Conservation (phyloP, 2,888 invertebrate species). For the Hermaeophaga mercurialis region DNA sequence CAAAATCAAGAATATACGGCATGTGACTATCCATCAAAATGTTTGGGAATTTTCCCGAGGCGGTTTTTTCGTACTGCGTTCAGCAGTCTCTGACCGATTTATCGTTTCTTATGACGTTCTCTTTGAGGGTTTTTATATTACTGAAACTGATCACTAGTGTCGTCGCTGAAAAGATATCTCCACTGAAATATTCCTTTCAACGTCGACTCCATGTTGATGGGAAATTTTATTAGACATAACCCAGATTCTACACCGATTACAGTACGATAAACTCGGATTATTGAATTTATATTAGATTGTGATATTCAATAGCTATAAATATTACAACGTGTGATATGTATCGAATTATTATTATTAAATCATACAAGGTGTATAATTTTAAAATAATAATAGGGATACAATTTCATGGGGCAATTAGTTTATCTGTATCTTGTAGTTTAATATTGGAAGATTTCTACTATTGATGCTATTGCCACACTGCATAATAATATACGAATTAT, state of each 20-base stretch:
- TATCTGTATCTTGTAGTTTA: too few relatives aligned
- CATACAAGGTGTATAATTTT: too few relatives aligned
- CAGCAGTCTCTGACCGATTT: slow-evolving; percentile 17
- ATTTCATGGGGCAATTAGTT: too few relatives aligned
- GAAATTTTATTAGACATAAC: slow-evolving; percentile 1
- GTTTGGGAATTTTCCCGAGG: slow-evolving; percentile 1
- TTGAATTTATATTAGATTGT: slow-evolving; percentile 1
- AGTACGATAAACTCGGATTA: neutral
- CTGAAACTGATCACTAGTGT: slow-evolving; percentile 28
- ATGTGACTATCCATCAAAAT: slow-evolving; percentile 8
- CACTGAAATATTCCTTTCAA: slow-evolving; percentile 17
- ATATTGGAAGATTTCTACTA: too few relatives aligned
- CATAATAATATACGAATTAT: too few relatives aligned
- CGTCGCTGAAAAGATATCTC: slow-evolving; percentile 28
- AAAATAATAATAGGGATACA: too few relatives aligned
- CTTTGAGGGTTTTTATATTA: slow-evolving; percentile 30
- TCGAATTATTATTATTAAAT: too few relatives aligned
- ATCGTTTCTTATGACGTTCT: slow-evolving; percentile 23
- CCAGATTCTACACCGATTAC: slow-evolving; percentile 1
- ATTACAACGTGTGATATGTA: too few relatives aligned
- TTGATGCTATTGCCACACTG: too few relatives aligned
- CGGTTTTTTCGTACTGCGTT: slow-evolving; percentile 7
- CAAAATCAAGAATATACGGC: neutral
- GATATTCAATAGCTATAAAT: neutral
- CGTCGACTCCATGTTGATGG: slow-evolving; percentile 3